Evolutionary conservation across 2,113 vertebrate species (phyloP), one percentile per base, ranked within the genome.

Genomic region (Nymphicus hollandicus): DNA sequence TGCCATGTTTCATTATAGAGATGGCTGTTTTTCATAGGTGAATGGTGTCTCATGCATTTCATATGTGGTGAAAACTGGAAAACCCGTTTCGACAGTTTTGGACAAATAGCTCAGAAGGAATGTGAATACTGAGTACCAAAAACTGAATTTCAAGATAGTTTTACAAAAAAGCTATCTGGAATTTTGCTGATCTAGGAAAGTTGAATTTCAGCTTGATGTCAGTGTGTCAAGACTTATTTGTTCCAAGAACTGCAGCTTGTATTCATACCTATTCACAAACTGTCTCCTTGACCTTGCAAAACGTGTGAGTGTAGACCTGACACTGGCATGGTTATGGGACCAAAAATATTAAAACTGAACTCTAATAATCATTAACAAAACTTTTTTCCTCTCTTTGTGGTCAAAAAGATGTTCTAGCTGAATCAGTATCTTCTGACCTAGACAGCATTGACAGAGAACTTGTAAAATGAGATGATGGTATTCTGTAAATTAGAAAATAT

Each of bases 111-210:
- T 83, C 72, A 74, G 66, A 76, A 93, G 41, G 56, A 88, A 94
- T 92, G 72, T 86, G 86, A 92, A 72, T 39, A 81, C 33, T 92
- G 93, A 90, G 31, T 77, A 91, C 28, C n/a, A 86, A 28, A 35
- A 71, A 72, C 80, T 72, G 53, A 69, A 73, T 69, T 89, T 86
- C 66, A 89, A 44, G 72, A 44, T 12, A 71, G 37, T 35, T 91
- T 74, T 81, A 41, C 80, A 81, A 85, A 87, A 41, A 85, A 79
- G 20, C 70, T 73, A 41, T 17, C 19, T 46, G 82, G n/a, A 85
- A 85, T 73, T 91, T 79, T 96, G 85, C 85, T 95, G 87, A 94
- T 80, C 63, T 43, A 70, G 64, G 85, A 86, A 89, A 73, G 49
- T 31, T 89, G 87, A 88, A 89, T 96, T 95, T 91, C 85, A 91